Base-by-base conservation (phyloP, 2,113 vertebrate genomes). In the Diphyllodes magnificus region DNA sequence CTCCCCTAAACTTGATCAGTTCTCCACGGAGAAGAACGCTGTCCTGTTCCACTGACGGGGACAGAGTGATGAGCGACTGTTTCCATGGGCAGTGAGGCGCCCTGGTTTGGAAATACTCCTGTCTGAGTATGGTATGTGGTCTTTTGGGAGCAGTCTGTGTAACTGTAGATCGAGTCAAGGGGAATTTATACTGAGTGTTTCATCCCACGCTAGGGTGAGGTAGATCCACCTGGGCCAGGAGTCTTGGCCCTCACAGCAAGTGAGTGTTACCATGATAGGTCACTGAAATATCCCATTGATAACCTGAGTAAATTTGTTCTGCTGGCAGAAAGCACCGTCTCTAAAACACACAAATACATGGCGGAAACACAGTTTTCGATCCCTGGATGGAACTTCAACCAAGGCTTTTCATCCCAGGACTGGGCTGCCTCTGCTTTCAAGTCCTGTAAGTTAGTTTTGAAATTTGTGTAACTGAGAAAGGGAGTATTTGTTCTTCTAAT, bases 351-450 rank as follows among this genome's bases (percentile, higher is more conserved):
- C 98, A 97, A 98, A 97, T 94, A 93, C 94, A n/a, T 99, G 99
- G 98, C 98, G 95, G 94, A 99, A 99, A 96, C 98, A 99, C 93
- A 98, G 98, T 95, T 99, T 98, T 95, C 98, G 98, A 96, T 99
- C 99, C 50, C 97, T 99, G 94, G 99, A 99, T 70, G 98, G 98
- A 87, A 99, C 98, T 6, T 98, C 98, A 77, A 99, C 99, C 54
- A 99, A 99, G 98, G 99, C 99, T 95, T 99, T 99, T 97, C 99
- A 99, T 94, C 99, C 99, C 69, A 98, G 98, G 95, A 99, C 99
- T 88, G 99, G 99, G 86, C 98, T 99, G 94, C 99, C 99, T 97
- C 98, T 99, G 80, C 99, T 99, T 94, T 99, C 99, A 90, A 99
- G 99, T 96, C 99, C 99, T 59, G 99, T 99, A 97, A 98, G 98